phyloP scores from a whole-genome alignment of 92 coral and sea anemone species.

The Anthopleura xanthogrammica region DNA sequence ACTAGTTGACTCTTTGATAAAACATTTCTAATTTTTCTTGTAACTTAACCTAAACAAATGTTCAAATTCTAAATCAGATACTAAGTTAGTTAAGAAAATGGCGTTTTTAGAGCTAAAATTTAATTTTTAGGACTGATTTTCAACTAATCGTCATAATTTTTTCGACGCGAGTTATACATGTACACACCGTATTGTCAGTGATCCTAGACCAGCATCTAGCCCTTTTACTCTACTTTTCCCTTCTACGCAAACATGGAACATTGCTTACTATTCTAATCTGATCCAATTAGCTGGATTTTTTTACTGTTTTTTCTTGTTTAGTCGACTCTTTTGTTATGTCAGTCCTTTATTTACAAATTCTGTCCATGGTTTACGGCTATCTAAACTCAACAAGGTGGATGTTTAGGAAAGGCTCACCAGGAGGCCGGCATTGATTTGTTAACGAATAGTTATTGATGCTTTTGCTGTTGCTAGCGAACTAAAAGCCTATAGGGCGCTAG shows the following conservation, averaged over 20 bases:
- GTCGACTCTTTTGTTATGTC: background rate
- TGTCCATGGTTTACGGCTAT: background rate
- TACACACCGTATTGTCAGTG: no score
- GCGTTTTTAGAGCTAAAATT: no score
- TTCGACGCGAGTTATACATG: no score
- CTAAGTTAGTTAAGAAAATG: no score
- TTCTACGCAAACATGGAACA: background rate
- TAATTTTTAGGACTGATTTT: no score
- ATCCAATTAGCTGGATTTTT: background rate
- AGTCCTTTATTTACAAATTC: background rate
- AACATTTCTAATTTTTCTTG: no score
- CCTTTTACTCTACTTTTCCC: background rate
- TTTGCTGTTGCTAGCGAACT: background rate
- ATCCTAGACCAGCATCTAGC: background rate
- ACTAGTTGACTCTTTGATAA: no score
- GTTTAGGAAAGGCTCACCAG: background rate
- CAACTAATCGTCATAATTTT: no score
- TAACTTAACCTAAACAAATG: no score
- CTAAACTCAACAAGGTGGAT: background rate
- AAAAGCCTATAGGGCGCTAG: background rate
- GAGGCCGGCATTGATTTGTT: background rate
- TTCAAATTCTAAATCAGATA: no score
- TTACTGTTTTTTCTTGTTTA: background rate
- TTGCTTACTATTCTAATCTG: background rate
- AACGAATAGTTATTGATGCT: background rate